Base-by-base conservation (phyloP, 2,888 invertebrate genomes). In the Diadegma fenestrale region DNA sequence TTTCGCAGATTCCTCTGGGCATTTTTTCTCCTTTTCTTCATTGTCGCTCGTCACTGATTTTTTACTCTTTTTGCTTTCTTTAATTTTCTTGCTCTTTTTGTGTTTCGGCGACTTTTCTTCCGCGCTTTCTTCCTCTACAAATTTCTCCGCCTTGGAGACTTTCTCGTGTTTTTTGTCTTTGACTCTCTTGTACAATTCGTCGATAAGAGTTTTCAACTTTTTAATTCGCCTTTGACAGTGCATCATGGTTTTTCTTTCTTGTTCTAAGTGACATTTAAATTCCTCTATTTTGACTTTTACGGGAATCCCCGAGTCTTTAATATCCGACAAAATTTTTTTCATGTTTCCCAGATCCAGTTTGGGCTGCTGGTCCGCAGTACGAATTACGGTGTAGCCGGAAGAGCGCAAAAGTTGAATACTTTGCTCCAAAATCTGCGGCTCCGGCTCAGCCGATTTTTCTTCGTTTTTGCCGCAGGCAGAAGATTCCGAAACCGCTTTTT, bases 31-130 rank as follows among this genome's bases (percentile, higher is more conserved):
- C 4, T 26, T 19, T 14, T 43, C 14, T 22, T 64, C 6, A 4
- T 26, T 6, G 3, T 78, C 58, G 10, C 8, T 19, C 26, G n/a
- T 33, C n/a, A 4, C 12, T 2, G 26, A 17, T n/a, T 51, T 51
- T 30, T 17, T 22, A 0, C 14, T 12, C 84, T 45, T 71, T 84
- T 8, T 43, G 61, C 1, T 22, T 63, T 43, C 51, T 81, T 26
- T 80, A 84, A 26, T 86, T 82, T 8, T 77, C 26, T 81, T 84
- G 68, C 14, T 45, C 10, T 10, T 33, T 51, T 64, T 22, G 1
- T 26, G 1, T 30, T 37, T 3, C 51, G 3, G 61, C 4, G 26
- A 63, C 8, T 37, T 45, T 61, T 61, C 41, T 12, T 41, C 30
- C 5, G 14, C n/a, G 2, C n/a, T 63, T 14, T 73, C 78, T n/a